Evolutionary conservation across 2,888 invertebrate species (phyloP), one percentile per base, ranked within the genome.

Genomic region (Ochropleura plecta): DNA sequence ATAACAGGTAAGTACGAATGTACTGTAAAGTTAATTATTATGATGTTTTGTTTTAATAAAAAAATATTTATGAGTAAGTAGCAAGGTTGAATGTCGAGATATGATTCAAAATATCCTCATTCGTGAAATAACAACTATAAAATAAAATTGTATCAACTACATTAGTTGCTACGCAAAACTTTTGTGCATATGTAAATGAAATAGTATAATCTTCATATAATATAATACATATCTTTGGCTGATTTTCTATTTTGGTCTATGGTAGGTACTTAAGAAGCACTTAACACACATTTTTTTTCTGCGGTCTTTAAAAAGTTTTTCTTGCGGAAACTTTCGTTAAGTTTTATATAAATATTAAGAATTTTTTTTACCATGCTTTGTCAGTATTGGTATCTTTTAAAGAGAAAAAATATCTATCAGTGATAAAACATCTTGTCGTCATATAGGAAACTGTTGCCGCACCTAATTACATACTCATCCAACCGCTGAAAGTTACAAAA

Each of bases 31-130:
- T 3, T 80, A 73, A 80, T 76, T 71, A 77, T 20, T 18, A 42
- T 79, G 14, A 16, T 60, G 44, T 82, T 81, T 71, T 55, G 57
- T 9, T 48, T 5, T 57, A 42, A 44, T 57, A 49, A 57, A 69
- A 46, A 57, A 69, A 42, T 20, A 40, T 59, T 67, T 69, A 53
- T 62, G 57, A 63, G 3, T 51, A 46, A 46, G 16, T 46, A 66
- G 18, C 79, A 76, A 82, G 83, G 80, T 68, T 69, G 30, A 20
- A 64, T 68, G 68, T 42, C 55, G 44, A 20, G 53, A 70, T 78
- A 67, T 70, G 0, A 48, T 66, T 55, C 30, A 51, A 71, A 66
- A 79, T 66, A 78, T 81, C 69, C 82, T 78, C 73, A 63, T 51
- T 53, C 59, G 53, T 68, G n/a, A 3, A 63, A 60, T 67, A 73